phyloP scores from a whole-genome alignment of 2,797 vertebrate species.

The Apodemus agrarius region DNA sequence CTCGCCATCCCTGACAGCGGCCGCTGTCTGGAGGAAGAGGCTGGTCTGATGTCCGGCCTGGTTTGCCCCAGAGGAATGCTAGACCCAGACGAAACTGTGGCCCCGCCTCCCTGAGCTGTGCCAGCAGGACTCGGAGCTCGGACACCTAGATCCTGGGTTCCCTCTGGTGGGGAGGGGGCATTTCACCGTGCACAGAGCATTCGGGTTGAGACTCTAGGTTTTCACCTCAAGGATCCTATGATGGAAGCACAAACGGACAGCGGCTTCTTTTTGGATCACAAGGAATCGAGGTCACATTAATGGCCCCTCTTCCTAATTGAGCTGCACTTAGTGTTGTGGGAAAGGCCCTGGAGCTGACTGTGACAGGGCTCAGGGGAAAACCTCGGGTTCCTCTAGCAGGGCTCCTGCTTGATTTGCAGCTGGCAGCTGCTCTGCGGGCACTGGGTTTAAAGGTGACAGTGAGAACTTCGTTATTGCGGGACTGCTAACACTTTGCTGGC shows the following conservation, averaged over 20 bases:
- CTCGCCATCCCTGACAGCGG: background rate
- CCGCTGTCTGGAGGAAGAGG: background rate
- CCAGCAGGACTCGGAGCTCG: constrained; percentile 63
- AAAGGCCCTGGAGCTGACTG: constrained; percentile 9
- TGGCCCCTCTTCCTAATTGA: constrained; percentile 48
- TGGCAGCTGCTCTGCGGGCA: background rate
- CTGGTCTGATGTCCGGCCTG: background rate
- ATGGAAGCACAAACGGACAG: constrained; percentile 40
- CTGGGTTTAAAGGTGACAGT: constrained; percentile 39
- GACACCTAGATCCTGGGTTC: constrained; percentile 60
- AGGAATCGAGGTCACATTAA: constrained; percentile 66
- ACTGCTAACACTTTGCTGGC: constrained; percentile 39
- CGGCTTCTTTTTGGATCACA: constrained; percentile 50
- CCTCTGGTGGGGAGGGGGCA: background rate
- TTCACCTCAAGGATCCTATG: background rate
- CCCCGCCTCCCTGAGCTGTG: constrained; percentile 75
- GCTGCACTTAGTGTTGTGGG: constrained; percentile 39
- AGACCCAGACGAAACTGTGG: constrained; percentile 56
- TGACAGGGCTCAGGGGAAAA: background rate
- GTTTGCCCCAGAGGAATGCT: constrained; percentile 54
- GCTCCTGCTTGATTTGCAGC: background rate
- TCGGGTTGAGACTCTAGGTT: background rate
- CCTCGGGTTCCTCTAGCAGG: background rate
- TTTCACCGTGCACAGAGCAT: background rate
- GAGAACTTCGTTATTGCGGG: constrained; percentile 65